Evolutionary conservation across 1,140 invertebrate genomes (phyloP), one percentile per base, ranked within the genome.

Genomic region (Halictus rubicundus): DNA sequence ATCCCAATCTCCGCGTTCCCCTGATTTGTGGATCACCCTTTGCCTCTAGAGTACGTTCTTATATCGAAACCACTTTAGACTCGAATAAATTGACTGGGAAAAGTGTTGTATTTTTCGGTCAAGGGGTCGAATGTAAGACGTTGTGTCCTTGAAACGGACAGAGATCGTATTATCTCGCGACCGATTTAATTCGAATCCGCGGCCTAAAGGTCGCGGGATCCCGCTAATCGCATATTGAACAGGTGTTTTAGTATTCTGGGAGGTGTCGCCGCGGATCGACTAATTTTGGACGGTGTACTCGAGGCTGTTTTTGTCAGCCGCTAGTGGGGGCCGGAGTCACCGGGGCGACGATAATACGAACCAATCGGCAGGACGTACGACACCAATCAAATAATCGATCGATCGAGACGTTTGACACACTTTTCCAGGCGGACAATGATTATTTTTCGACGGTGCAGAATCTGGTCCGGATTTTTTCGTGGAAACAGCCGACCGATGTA

Each of bases 371-470:
- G 66, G 39, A 60, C n/a, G 65, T 63, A 39, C 66, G 59, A 46
- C 66, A 69, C 19, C 25, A 42, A 49, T 27, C 37, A 61, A 59
- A 70, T 77, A 70, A 77, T 78, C 68, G 75, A 78, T 78, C 75
- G 46, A 19, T 52, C 19, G 57, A 71, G 46, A 71, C 23, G 27
- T 70, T 70, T 78, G 75, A 78, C 59, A 71, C 32, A 78, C 57
- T 78, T 78, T 71, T 52, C 57, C 9, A 63, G 32, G 16, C 32
- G 42, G 27, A 71, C 19, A 61, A 71, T 27, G 46, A 71, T 78
- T 69, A 63, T 71, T 78, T 78, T 71, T 78, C 32, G 42, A 68
- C 19, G 75, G 63, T 39, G 59, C 23, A 70, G 61, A 52, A 52
- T 16, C n/a, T 68, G n/a, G 39, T 23, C 10, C 7, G 57, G 66